Evolutionary conservation across 2,797 vertebrate species (phyloP), one percentile per base, ranked within the genome.

Genomic region (Rhyacichthys aspro): DNA sequence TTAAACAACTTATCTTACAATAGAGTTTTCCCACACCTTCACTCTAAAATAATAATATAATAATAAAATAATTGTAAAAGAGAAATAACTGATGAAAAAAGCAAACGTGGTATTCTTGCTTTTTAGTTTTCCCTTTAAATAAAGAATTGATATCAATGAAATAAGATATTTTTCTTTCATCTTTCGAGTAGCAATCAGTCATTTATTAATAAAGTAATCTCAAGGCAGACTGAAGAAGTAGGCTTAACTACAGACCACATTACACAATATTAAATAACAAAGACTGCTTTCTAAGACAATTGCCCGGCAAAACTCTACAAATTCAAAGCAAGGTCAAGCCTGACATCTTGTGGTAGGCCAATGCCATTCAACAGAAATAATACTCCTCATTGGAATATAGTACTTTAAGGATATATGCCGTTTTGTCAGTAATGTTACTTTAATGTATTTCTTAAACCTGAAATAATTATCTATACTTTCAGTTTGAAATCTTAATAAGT

Each of bases 341-440:
- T 91, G 91, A 91, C 91, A 88, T 79, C 91, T 91, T 88, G 90
- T 91, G 91, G 91, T 63, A 36, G 28, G 36, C 28, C 28, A 11
- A 46, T n/a, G 43, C 47, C n/a, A 16, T 49, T 49, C n/a, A 49
- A 49, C 5, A 49, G 9, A n/a, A 15, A 15, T 16, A 1, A 15
- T n/a, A n/a, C n/a, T n/a, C n/a, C 2, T 15, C 34, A 1, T 11
- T 33, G 3, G 23, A 32, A 23, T 2, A 23, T 5, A 23, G 19
- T 28, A 11, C 33, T 7, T 16, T 7, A 5, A 11, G 15, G 32
- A 9, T 3, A 45, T 17, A 28, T 9, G 23, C 9, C 42, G 52
- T 42, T 3, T 1, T 32, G 7, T 10, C 10, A 4, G 5, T 11
- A 34, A 54, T 32, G 15, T 11, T 3, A 28, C 4, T 28, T 28